These are phyloP conservation scores for Notospermus geniculatus DNA, from an alignment of 1,140 invertebrate genomes.

Conservation along the genomic window DNA sequence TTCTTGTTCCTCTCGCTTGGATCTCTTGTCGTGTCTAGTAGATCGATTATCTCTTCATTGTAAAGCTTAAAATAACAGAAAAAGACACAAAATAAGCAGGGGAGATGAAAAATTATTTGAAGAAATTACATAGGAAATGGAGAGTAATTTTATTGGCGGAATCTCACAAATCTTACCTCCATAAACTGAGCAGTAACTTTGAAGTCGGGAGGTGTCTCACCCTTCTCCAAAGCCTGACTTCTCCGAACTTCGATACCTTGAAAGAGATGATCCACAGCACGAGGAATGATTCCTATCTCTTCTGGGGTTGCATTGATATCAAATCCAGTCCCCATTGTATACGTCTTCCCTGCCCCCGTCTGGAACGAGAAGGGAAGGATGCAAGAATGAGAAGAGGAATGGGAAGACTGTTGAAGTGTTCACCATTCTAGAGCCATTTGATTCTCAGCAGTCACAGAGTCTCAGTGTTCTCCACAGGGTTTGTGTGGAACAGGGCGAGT, in stretches of 20 bases:
- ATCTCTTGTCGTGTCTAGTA: constrained; percentile 52
- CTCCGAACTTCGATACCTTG: constrained; percentile 67
- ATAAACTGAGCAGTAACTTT: constrained; percentile 58
- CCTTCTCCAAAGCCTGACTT: constrained; percentile 43
- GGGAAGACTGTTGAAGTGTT: too few relatives aligned
- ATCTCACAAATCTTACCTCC: constrained; percentile 35
- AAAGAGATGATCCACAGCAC: constrained; percentile 58
- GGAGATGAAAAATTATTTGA: too few relatives aligned
- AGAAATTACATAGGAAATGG: too few relatives aligned
- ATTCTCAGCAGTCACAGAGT: too few relatives aligned
- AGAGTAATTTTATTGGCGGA: too few relatives aligned
- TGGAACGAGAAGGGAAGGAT: constrained; percentile 24
- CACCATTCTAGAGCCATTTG: too few relatives aligned
- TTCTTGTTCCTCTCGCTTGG: constrained; percentile 57
- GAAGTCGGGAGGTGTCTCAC: constrained; percentile 55
- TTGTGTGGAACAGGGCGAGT: too few relatives aligned
- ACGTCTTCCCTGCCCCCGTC: constrained; percentile 82
- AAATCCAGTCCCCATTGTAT: constrained; percentile 98
- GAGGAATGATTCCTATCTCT: constrained; percentile 57
- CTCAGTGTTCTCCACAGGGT: too few relatives aligned
- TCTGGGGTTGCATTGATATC: constrained; percentile 66
- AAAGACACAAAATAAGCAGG: too few relatives aligned
- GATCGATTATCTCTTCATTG: constrained; percentile 58
- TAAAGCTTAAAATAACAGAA: constrained; percentile 49
- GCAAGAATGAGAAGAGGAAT: neutral